Conservation (phyloP, 1,140 invertebrate genomes). For the Tetragnatha versicolor region DNA sequence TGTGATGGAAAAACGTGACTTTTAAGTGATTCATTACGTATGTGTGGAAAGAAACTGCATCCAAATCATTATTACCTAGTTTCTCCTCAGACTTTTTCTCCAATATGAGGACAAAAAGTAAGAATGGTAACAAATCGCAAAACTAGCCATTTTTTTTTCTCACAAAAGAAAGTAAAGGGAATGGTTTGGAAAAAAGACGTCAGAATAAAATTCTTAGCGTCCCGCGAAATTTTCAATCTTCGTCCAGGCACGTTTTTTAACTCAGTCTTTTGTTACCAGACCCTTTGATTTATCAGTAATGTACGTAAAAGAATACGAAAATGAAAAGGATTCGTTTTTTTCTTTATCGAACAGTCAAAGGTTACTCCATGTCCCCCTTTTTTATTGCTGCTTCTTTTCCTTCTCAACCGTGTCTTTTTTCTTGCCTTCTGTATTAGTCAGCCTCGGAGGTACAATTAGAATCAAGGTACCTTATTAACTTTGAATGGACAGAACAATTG, state of each 20-base stretch:
- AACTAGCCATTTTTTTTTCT: background rate
- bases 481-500: background rate
- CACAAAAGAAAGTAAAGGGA: background rate
- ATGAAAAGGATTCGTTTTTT: constrained; percentile 27
- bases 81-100: too few species aligned
- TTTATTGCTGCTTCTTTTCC: constrained; percentile 12
- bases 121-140: background rate
- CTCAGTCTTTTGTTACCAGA: constrained; percentile 8
- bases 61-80: too few species aligned
- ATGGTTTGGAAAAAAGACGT: too few species aligned
- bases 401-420: background rate
- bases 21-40: too few species aligned
- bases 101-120: too few species aligned
- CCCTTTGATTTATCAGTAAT: constrained; percentile 21
- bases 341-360: constrained; percentile 12
- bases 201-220: constrained; percentile 4
- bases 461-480: background rate
- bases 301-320: constrained; percentile 19
- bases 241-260: constrained; percentile 24
- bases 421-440: background rate
- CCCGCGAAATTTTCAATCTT: constrained; percentile 19
- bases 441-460: background rate
- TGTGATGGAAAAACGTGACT: too few species aligned
- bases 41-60: too few species aligned
- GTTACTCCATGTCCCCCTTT: constrained; percentile 23